These are phyloP conservation scores for Pionites leucogaster DNA, from an alignment of 2,113 vertebrate genomes.

Conservation along the genomic window DNA sequence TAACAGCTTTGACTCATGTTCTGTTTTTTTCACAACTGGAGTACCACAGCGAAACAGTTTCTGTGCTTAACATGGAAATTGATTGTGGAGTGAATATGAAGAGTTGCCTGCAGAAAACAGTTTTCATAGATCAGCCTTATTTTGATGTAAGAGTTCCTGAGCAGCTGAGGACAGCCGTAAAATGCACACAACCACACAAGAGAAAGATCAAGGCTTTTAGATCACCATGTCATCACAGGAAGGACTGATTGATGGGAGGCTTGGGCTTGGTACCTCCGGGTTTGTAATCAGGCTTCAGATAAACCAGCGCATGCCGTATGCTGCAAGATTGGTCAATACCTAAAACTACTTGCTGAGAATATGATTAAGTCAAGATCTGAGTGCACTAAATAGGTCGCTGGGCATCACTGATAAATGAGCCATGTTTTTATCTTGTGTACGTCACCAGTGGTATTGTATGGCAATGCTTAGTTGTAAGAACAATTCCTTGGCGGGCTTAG, in stretches of 20 bases:
- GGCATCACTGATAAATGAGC: constrained; percentile 1
- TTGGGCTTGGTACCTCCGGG: background rate
- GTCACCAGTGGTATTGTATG: background rate
- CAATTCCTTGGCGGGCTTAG: background rate
- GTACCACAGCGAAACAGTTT: background rate
- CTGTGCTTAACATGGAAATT: background rate
- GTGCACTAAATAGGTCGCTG: constrained; percentile 23
- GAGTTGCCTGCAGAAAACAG: background rate
- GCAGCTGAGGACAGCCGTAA: background rate
- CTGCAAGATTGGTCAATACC: background rate
- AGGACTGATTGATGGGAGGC: background rate
- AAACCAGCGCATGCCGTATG: constrained; percentile 42
- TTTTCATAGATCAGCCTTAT: background rate
- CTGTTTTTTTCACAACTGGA: background rate
- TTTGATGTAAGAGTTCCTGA: background rate
- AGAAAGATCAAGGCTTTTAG: constrained; percentile 4
- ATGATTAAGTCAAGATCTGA: background rate
- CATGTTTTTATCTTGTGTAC: background rate
- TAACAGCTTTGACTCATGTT: background rate
- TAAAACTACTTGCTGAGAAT: background rate
- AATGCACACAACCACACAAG: background rate
- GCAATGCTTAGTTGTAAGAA: background rate
- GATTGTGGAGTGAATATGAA: background rate
- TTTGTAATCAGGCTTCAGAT: constrained; percentile 12
- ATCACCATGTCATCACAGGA: background rate